Base-by-base conservation (phyloP, 1,140 invertebrate genomes). In the Pygmarrhopalites habei region DNA sequence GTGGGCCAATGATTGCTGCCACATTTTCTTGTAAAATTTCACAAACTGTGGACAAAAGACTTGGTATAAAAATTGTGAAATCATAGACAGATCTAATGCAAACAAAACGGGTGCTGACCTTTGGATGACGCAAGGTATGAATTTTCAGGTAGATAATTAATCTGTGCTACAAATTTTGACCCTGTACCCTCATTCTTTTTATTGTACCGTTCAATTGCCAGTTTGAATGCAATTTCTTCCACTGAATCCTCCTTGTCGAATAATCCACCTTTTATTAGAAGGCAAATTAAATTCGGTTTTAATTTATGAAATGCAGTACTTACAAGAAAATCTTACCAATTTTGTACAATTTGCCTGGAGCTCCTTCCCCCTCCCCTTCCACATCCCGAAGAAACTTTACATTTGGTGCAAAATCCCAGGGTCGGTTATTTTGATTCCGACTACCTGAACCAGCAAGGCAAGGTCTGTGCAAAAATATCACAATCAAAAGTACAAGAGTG, bases 1-100 rank as follows among this genome's bases (percentile, higher is more conserved):
- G 90, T 2, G 92, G 92, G 1, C 93, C 93, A 74, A 95, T 95
- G 72, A 97, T 91, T 19, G 90, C 92, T 10, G 90, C 91, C 28
- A 96, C 88, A 12, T 91, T 91, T 70, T 56, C 85, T 67, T 86
- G 81, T 52, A 95, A 77, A 62, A 95, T 80, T 70, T 89, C 85
- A 75, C 93, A 97, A 66, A 95, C 93, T 96, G 14, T 5, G 25
- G 12, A 29, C 26, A 55, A 29, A 55, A 55, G 4, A 7, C 10
- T 7, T 49, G 23, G 19, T 10, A 39, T 39, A 10, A 10, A 39
- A 39, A 10, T 17, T 7, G 17, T 39, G 7, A 39, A 39, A 39
- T 39, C 35, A 39, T 39, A 41, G n/a, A 41, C 39, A 41, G 12
- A 12, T 41, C n/a, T 49, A 21, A 49, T 12, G 7, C 7, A 15